These are phyloP conservation scores for Zootoca vivipara DNA, from an alignment of 2,113 vertebrate species.

Conservation along the genomic window DNA sequence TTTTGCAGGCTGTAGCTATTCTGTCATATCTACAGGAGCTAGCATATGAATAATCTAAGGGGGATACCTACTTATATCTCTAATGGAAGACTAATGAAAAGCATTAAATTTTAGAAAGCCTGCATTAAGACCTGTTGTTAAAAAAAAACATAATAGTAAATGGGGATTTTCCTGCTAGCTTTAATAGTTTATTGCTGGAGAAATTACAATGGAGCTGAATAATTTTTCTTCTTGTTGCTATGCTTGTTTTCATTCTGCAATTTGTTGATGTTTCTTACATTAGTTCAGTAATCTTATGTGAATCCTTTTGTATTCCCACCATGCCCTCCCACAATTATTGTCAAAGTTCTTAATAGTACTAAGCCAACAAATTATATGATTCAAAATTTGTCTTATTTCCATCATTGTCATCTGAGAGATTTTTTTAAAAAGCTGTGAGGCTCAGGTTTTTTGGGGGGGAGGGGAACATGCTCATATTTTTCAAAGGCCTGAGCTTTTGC, in stretches of 20 bases:
- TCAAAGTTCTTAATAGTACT: neutral
- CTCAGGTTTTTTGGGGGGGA: neutral
- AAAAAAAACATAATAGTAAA: constrained; percentile 42
- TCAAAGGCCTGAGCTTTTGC: neutral
- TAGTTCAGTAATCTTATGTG: neutral
- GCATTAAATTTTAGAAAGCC: constrained; percentile 54
- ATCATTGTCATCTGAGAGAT: neutral
- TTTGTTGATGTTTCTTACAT: constrained; percentile 36
- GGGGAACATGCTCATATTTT: neutral
- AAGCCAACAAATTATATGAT: neutral
- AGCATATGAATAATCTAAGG: constrained; percentile 71
- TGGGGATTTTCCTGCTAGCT: constrained; percentile 49
- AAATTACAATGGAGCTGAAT: neutral
- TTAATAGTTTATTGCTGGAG: neutral
- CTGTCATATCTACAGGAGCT: constrained; percentile 73
- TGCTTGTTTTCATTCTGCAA: constrained; percentile 15
- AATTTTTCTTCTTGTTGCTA: neutral
- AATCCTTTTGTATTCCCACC: neutral
- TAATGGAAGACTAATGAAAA: constrained; percentile 71
- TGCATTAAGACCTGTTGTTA: constrained; percentile 45
- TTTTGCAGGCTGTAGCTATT: constrained; percentile 74
- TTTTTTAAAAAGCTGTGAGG: neutral
- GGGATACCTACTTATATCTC: constrained; percentile 68
- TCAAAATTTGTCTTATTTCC: neutral
- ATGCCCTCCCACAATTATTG: too few species aligned